Conservation (phyloP, 2,113 vertebrate genomes). For the Microcebus ravelobensis region DNA sequence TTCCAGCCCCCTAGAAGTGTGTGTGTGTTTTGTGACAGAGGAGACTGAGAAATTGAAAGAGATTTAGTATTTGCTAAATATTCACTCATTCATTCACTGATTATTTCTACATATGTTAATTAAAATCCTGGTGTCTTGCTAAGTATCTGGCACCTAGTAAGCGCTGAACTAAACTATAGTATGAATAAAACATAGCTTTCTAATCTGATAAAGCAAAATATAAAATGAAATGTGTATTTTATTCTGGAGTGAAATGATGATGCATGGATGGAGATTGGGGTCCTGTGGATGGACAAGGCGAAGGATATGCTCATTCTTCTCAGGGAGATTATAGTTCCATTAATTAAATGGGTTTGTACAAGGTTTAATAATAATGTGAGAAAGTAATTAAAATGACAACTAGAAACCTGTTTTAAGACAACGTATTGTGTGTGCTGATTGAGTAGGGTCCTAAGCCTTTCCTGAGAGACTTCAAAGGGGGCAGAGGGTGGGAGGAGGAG, state of each 20-base stretch:
- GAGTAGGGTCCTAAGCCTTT: not conserved
- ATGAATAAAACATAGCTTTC: not conserved
- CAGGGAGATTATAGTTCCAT: not conserved
- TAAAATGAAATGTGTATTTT: conserved; percentile 9
- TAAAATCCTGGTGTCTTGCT: not conserved
- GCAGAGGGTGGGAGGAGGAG: too few relatives aligned
- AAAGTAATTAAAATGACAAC: not conserved
- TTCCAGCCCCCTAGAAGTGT: not conserved
- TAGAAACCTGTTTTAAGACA: not conserved
- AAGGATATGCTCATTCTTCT: not conserved
- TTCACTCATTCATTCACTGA: not conserved
- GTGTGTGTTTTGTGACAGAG: not conserved
- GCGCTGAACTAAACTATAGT: not conserved
- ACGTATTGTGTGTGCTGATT: not conserved
- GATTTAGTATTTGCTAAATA: conserved; percentile 11
- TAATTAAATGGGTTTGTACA: not conserved
- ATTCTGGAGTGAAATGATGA: conserved; percentile 1
- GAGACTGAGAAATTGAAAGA: conserved; percentile 1
- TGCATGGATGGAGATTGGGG: not conserved
- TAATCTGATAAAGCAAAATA: not conserved
- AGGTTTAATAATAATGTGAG: not conserved
- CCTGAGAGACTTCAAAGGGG: not conserved
- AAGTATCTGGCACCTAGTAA: not conserved
- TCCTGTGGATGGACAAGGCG: not conserved
- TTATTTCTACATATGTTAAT: not conserved